phyloP scores from a whole-genome alignment of 2,113 vertebrate species.

The Melospiza georgiana region DNA sequence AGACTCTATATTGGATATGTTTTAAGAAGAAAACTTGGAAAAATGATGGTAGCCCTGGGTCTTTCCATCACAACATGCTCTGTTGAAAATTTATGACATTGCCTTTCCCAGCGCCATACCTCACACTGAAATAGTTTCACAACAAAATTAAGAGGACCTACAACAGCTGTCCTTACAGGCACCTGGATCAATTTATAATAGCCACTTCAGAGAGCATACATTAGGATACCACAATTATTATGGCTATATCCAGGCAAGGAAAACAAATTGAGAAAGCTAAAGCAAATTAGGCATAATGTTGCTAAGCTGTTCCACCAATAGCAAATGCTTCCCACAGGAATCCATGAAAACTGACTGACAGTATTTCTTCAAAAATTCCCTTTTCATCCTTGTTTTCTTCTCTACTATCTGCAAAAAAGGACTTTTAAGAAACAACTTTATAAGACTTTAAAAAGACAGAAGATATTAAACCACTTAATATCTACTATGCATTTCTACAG shows the following conservation, averaged over 20 bases:
- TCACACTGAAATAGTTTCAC: background rate
- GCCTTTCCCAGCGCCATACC: background rate
- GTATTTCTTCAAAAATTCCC: background rate
- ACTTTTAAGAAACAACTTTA: background rate
- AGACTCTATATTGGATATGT: background rate
- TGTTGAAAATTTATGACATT: background rate
- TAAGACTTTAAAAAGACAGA: background rate
- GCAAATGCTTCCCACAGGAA: background rate
- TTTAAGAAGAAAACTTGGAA: background rate
- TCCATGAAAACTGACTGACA: background rate
- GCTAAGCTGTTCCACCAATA: background rate
- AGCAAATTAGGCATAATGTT: background rate
- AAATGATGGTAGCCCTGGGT: rapidly evolving
- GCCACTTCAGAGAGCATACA: background rate
- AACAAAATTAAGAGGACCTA: background rate
- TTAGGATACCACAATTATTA: background rate
- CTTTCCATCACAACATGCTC: background rate
- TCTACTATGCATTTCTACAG: background rate
- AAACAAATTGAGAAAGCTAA: background rate
- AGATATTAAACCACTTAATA: background rate
- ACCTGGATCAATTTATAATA: background rate
- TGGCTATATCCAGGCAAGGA: background rate
- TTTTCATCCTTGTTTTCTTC: background rate
- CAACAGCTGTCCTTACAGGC: background rate
- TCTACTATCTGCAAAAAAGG: background rate